Evolutionary conservation across 2,888 invertebrate genomes (phyloP).

Genomic region (Hartigia nigra): DNA sequence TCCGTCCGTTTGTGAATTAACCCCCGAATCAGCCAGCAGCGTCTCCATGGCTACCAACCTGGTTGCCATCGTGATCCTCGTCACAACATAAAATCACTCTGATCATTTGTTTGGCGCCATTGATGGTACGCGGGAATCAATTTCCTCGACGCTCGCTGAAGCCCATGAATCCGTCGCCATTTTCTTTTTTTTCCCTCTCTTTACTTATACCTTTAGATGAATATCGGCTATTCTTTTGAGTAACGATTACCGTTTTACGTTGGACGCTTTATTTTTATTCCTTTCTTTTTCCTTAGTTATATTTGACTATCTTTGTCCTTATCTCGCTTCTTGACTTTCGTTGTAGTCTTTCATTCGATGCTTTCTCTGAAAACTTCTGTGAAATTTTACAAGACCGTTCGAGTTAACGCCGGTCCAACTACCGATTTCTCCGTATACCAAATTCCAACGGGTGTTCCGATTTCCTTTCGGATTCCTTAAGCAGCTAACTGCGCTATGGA

Average conservation of each 20-base stretch:
- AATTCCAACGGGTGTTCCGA: constrained; percentile 24
- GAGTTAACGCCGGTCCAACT: neutral
- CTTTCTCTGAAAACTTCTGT: constrained; percentile 1
- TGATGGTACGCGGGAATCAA: constrained; percentile 37
- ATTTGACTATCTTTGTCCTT: constrained; percentile 15
- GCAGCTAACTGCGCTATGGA: neutral
- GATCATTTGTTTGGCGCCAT: constrained; percentile 62
- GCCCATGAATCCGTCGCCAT: neutral
- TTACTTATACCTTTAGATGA: neutral
- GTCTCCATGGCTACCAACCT: constrained; percentile 44
- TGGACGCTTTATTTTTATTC: neutral
- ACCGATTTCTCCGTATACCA: neutral
- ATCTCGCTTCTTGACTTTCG: neutral
- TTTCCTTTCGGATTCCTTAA: constrained; percentile 5
- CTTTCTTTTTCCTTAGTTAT: constrained; percentile 14
- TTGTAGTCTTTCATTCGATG: neutral
- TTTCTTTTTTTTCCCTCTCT: constrained; percentile 4
- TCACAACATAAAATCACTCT: constrained; percentile 64
- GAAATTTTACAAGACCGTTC: neutral
- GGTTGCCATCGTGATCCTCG: constrained; percentile 64
- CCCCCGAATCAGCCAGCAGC: constrained; percentile 50
- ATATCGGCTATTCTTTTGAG: neutral
- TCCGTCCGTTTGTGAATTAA: constrained; percentile 51
- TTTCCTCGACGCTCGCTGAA: neutral
- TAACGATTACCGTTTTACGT: neutral